Evolutionary conservation across 2,888 invertebrate species (phyloP), one percentile per base, ranked within the genome.

Genomic region (Ypsolopha sequella): DNA sequence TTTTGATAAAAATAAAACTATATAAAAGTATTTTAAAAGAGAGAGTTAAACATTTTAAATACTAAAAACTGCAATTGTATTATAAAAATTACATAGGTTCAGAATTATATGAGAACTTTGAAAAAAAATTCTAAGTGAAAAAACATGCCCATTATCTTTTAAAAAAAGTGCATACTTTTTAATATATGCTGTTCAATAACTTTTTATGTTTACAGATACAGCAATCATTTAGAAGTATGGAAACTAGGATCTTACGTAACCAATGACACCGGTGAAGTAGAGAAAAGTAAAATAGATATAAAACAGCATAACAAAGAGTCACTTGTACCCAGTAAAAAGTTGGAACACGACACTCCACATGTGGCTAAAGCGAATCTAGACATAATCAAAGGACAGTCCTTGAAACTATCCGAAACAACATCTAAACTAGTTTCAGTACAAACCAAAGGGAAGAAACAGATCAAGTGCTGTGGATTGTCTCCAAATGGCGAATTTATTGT

Each of bases 391-490:
- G 60, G 65, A 46, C 70, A 76, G 45, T 67, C 56, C 63, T 66
- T 89, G 41, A 68, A 76, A 52, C 58, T 89, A 1, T 73, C 73
- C 13, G 80, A 86, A 8, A 88, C 89, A 55, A 92, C 94, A 0
- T 76, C 91, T 41, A 94, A 93, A 66, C 69, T 96, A 38, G 71
- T 95, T 1, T 87, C 91, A 53, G 70, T 96, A 36, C 89, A 90
- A 58, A 89, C 92, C 6, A 89, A 91, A 61, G 78, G 87, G 9
- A 87, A 88, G 2, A 92, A 92, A 60, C 87, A 87, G n/a, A 91
- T 96, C 35, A 78, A 90, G 6, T 92, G 92, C 57, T 90, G 91
- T 58, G 89, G 90, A 9, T 78, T 96, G 6, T 93, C 94, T 6
- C 88, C 89, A 2, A 88, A 92, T 67, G 93, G 92, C 1, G 88